These are phyloP conservation scores for Microhierax caerulescens DNA, from an alignment of 2,797 vertebrate species.

Conservation along the genomic window DNA sequence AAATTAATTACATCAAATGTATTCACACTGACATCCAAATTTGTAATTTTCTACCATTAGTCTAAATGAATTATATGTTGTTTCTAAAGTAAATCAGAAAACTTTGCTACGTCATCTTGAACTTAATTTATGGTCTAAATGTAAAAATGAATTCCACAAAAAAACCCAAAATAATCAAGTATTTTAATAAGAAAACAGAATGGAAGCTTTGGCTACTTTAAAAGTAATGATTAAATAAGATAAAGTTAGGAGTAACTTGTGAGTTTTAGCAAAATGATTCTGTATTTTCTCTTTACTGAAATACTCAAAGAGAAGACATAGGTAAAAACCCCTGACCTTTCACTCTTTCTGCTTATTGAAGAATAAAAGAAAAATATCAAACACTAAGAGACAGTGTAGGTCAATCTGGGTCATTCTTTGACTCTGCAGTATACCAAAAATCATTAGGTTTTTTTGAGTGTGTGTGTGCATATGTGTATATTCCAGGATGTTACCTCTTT, in stretches of 20 bases:
- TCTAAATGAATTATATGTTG: background rate
- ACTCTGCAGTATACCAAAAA: background rate
- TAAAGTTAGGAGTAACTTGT: background rate
- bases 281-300: background rate
- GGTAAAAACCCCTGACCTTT: background rate
- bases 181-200: background rate
- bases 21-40: background rate
- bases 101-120: background rate
- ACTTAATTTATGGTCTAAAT: background rate
- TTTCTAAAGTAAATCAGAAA: background rate
- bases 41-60: background rate
- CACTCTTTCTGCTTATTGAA: background rate
- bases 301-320: background rate
- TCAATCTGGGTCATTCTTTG: background rate
- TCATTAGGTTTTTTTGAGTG: fast-evolving
- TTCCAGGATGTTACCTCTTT: background rate
- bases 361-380: background rate
- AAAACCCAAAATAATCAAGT: background rate
- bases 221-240: background rate
- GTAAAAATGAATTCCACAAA: background rate
- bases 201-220: background rate
- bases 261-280: background rate
- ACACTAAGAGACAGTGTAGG: background rate
- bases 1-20: background rate
- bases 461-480: fast-evolving